phyloP scores from a whole-genome alignment of 2,888 invertebrate genomes.

The Omphaloscelis lunosa region DNA sequence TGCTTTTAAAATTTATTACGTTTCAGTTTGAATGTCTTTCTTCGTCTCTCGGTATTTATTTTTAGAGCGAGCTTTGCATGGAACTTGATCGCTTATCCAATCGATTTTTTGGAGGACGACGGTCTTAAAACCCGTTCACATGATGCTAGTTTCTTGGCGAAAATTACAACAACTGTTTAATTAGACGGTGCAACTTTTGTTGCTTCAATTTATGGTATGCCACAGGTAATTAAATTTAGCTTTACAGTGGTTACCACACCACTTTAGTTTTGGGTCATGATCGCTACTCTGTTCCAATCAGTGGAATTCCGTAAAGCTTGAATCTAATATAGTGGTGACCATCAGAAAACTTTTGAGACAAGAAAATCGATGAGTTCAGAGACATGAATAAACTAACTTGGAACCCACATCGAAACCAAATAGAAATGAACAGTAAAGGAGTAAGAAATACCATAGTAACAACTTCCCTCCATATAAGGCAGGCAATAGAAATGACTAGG shows the following conservation, averaged over 20 bases:
- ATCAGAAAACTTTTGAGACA: background rate
- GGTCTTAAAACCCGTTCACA: background rate
- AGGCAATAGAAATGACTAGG: background rate
- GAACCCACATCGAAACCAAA: too few species aligned
- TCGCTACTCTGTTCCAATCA: background rate
- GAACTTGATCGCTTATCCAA: background rate
- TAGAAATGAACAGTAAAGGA: background rate
- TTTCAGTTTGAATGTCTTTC: conserved; percentile 29
- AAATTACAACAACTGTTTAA: background rate
- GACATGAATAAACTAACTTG: too few species aligned
- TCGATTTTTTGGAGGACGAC: background rate
- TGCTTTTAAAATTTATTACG: conserved; percentile 45
- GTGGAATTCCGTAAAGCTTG: background rate
- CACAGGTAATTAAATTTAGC: background rate
- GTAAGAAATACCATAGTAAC: background rate
- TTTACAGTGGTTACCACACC: background rate
- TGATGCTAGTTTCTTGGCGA: background rate
- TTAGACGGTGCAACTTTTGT: background rate
- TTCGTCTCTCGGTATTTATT: conserved; percentile 28
- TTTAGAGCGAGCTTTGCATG: conserved; percentile 2
- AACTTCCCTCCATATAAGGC: background rate
- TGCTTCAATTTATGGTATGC: background rate
- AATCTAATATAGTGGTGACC: background rate
- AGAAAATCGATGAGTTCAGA: background rate
- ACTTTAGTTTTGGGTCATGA: background rate